A percentile compares a stretch with the other conserved stretches of the same genome.
These are phyloP conservation scores for Cyclophora albipunctata DNA, from an alignment of 2,888 invertebrate species.

Conservation along the genomic window DNA sequence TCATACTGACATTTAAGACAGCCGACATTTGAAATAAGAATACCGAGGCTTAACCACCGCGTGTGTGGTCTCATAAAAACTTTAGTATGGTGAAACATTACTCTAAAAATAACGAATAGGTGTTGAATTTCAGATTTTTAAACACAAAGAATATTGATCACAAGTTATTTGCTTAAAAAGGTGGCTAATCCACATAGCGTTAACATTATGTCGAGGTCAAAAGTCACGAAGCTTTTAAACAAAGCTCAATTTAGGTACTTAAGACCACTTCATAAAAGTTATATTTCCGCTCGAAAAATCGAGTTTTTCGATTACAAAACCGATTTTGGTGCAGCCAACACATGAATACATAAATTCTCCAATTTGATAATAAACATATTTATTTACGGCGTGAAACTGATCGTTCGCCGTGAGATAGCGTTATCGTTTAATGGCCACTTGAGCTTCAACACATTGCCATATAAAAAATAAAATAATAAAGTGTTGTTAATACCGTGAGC, in stretches of 20 bases:
- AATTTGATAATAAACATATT: constrained; percentile 28
- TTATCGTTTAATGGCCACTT: constrained; percentile 62
- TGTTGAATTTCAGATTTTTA: too few relatives aligned
- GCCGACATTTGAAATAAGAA: constrained; percentile 52
- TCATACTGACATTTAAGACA: constrained; percentile 60
- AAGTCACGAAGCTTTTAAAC: too few relatives aligned
- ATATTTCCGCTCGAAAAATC: too few relatives aligned
- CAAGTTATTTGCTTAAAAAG: too few relatives aligned
- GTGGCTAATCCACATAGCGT: too few relatives aligned
- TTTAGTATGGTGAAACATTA: constrained; percentile 16
- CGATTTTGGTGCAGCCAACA: too few relatives aligned
- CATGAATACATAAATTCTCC: constrained; percentile 10
- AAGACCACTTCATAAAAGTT: too few relatives aligned
- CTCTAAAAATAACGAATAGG: constrained; percentile 11
- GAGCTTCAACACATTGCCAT: constrained; percentile 36
- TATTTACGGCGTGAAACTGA: constrained; percentile 53
- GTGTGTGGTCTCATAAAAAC: constrained; percentile 57
- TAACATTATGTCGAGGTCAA: too few relatives aligned
- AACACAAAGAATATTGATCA: too few relatives aligned
- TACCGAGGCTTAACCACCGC: constrained; percentile 32
- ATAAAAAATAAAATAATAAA: constrained; percentile 40
- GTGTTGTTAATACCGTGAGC: constrained; percentile 40
- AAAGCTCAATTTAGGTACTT: too few relatives aligned
- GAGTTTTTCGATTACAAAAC: too few relatives aligned
- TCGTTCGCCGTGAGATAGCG: constrained; percentile 49